Conservation (phyloP, 2,113 vertebrate genomes). For the Onychostruthus taczanowskii region DNA sequence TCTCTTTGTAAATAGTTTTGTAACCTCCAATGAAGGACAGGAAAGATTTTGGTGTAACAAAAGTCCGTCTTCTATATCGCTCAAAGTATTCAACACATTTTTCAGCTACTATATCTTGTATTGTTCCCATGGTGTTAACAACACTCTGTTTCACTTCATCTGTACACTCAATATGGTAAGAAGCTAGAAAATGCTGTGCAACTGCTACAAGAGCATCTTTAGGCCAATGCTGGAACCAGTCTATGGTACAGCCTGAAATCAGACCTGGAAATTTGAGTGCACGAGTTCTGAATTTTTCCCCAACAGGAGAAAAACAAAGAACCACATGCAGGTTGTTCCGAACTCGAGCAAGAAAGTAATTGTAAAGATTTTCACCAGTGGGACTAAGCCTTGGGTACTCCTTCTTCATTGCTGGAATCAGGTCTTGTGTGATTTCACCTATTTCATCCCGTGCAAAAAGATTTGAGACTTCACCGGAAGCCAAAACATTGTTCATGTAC, state of each 20-base stretch:
- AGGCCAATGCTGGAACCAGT: conserved; percentile 87
- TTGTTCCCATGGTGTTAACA: conserved; percentile 80
- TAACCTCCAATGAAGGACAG: conserved; percentile 84
- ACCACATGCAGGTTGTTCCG: conserved; percentile 80
- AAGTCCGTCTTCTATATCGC: conserved; percentile 79
- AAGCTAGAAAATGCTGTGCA: conserved; percentile 79
- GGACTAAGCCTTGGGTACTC: conserved; percentile 73
- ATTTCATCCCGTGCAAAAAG: conserved; percentile 84
- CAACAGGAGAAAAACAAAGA: conserved; percentile 87
- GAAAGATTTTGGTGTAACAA: conserved; percentile 86
- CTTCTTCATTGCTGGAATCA: conserved; percentile 79
- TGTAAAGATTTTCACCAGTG: conserved; percentile 80
- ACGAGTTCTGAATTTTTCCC: conserved; percentile 80
- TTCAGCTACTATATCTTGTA: conserved; percentile 84
- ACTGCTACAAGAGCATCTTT: conserved; percentile 84
- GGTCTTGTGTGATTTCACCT: conserved; percentile 81
- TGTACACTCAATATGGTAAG: conserved; percentile 78
- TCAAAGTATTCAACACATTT: conserved; percentile 82
- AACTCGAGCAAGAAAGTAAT: conserved; percentile 82
- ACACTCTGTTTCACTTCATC: conserved; percentile 78
- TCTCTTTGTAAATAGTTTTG: conserved; percentile 79
- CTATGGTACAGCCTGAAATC: conserved; percentile 85
- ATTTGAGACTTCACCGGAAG: conserved; percentile 83
- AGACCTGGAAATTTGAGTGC: conserved; percentile 82
- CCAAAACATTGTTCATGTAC: conserved; percentile 85